Percentiles rank a stretch among this genome's conserved stretches.
Conservation (phyloP, 2,888 invertebrate genomes). For the Nezara viridula region DNA sequence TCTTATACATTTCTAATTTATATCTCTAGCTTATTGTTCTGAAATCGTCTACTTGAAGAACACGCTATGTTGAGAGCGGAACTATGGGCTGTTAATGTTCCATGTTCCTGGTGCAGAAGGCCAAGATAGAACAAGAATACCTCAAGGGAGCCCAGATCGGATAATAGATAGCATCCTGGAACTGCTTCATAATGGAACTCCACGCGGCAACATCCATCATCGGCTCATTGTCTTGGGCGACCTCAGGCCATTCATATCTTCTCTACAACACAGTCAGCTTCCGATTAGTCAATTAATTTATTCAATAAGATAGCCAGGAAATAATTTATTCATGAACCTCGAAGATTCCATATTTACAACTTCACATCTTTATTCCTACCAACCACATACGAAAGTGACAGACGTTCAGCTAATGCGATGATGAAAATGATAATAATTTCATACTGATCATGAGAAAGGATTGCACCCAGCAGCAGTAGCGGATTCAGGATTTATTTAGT, state of each 20-base stretch:
- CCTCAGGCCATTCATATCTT: neutral
- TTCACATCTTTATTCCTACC: no score
- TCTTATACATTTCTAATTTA: neutral
- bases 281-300: slow-evolving; percentile 25
- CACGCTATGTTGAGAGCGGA: neutral
- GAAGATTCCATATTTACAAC: neutral
- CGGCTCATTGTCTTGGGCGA: neutral
- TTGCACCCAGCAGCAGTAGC: no score
- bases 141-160: slow-evolving; percentile 1
- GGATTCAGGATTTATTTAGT: no score
- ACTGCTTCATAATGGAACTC: neutral
- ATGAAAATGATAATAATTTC: no score
- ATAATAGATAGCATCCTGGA: slow-evolving; percentile 6
- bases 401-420: no score
- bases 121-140: neutral
- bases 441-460: no score
- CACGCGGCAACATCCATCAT: neutral
- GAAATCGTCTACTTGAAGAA: neutral
- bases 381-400: no score
- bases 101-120: slow-evolving; percentile 37
- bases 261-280: neutral
- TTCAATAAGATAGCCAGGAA: neutral
- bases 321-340: slow-evolving; percentile 2
- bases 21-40: neutral
- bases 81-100: slow-evolving; percentile 41